phyloP scores from a whole-genome alignment of 2,888 invertebrate species.

The Eurytoma adleriae region DNA sequence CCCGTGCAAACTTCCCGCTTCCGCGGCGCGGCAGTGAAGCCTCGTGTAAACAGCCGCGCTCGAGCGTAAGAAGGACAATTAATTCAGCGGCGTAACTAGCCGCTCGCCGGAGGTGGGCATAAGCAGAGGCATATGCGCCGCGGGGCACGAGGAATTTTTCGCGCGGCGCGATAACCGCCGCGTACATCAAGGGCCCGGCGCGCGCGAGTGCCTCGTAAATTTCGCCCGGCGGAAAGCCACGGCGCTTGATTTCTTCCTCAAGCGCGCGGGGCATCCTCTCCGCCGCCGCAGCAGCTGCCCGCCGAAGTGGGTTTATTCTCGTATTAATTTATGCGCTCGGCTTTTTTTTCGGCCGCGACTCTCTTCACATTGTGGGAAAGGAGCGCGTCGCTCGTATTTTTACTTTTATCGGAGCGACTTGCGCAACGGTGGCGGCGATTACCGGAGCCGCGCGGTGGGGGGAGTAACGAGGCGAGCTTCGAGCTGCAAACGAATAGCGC shows the following conservation, averaged over 20 bases:
- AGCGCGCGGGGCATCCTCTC: not conserved
- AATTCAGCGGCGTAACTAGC: too few species aligned
- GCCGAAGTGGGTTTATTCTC: constrained; percentile 14
- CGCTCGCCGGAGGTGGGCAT: constrained; percentile 15
- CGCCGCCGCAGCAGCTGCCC: not conserved
- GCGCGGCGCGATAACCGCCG: not conserved
- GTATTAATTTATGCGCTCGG: constrained; percentile 23
- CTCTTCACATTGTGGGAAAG: not conserved
- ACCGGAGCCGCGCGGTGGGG: not conserved
- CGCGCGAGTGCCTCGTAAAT: constrained; percentile 31
- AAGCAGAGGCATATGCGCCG: constrained; percentile 10
- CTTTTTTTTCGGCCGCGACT: not conserved
- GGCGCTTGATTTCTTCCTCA: constrained; percentile 19
- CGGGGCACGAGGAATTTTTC: not conserved
- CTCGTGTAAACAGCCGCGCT: too few species aligned
- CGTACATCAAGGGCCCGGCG: constrained; percentile 14
- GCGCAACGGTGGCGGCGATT: not conserved
- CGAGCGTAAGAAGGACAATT: too few species aligned
- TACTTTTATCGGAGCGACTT: too few species aligned
- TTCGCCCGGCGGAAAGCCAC: constrained; percentile 34
- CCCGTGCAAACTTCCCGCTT: too few species aligned
- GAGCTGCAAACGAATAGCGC: not conserved
- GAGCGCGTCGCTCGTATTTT: not conserved
- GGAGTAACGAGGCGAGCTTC: not conserved
- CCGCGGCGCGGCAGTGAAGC: too few species aligned